A percentile compares a stretch with the other conserved stretches of the same genome.
Evolutionary conservation across 2,888 invertebrate species (phyloP).

Genomic region (Scrobipalpa costella): DNA sequence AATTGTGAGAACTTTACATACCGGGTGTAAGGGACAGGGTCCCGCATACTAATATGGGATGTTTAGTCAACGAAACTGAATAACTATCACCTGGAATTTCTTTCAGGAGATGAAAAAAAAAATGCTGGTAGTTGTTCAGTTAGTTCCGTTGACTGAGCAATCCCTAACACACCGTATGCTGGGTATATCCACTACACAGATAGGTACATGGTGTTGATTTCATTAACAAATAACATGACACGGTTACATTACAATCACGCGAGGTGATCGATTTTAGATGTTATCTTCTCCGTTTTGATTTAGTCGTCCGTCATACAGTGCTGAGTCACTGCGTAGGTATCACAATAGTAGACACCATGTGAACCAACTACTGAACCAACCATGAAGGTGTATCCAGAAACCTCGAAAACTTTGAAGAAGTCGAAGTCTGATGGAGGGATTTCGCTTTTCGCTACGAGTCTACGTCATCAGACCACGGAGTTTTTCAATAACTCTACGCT

Average conservation of each 20-base stretch:
- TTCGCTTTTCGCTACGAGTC: conserved; percentile 82
- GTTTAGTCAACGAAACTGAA: no score
- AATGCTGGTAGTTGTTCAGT: no score
- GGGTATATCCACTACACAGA: no score
- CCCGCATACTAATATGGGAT: no score
- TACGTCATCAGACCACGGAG: conserved; percentile 85
- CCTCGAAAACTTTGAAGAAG: conserved; percentile 43
- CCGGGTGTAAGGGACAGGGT: no score
- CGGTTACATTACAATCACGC: conserved; percentile 31
- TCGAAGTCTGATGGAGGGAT: conserved; percentile 49
- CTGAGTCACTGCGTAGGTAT: neutral
- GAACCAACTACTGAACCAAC: conserved; percentile 45
- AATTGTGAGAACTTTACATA: neutral
- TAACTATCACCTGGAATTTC: no score
- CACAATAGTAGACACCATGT: conserved; percentile 12
- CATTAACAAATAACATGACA: conserved; percentile 31
- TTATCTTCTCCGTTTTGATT: conserved; percentile 55
- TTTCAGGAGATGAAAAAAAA: no score
- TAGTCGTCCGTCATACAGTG: conserved; percentile 34
- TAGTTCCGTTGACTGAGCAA: no score
- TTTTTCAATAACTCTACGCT: conserved; percentile 89
- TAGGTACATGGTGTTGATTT: conserved; percentile 10
- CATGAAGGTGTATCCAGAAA: conserved; percentile 66
- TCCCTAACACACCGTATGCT: no score
- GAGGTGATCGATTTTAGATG: conserved; percentile 58